Evolutionary conservation across 1,140 invertebrate species (phyloP).

Genomic region (Caenorhabditis remanei): DNA sequence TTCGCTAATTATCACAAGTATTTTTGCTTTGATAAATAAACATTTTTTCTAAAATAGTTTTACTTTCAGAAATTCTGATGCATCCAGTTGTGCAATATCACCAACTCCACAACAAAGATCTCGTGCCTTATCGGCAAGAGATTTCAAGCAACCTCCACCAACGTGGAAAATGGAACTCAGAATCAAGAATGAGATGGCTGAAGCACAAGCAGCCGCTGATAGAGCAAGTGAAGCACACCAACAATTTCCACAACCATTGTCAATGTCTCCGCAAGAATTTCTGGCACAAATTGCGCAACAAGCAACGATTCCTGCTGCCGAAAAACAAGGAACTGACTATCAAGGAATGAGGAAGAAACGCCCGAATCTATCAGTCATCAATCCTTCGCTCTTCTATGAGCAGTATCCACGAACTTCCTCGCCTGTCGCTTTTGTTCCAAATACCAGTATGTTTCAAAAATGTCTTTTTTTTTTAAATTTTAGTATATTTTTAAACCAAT

Average conservation of each 20-base stretch:
- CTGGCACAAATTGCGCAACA: slow-evolving; percentile 23
- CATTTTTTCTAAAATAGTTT: neutral
- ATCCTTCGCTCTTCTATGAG: slow-evolving; percentile 32
- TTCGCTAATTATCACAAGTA: neutral
- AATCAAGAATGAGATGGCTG: neutral
- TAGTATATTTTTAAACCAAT: neutral
- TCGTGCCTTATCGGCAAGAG: neutral
- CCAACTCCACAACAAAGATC: neutral
- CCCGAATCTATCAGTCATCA: slow-evolving; percentile 19
- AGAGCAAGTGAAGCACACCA: neutral
- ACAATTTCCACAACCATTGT: no score
- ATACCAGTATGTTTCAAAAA: neutral
- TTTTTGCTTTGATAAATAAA: neutral
- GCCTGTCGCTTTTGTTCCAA: neutral
- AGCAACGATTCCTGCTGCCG: neutral
- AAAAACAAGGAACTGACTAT: neutral
- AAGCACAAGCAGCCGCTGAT: neutral
- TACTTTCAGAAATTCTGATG: neutral
- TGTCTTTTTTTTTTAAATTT: neutral
- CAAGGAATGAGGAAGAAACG: neutral
- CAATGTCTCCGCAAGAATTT: slow-evolving; percentile 6
- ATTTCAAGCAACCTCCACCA: neutral
- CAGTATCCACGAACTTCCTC: slow-evolving; percentile 32
- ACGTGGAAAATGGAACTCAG: slow-evolving; percentile 44
- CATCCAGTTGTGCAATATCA: neutral